Percentiles rank a stretch among this genome's conserved stretches.
These are phyloP conservation scores for Eolophus roseicapilla DNA, from an alignment of 2,113 vertebrate genomes.

Conservation along the genomic window DNA sequence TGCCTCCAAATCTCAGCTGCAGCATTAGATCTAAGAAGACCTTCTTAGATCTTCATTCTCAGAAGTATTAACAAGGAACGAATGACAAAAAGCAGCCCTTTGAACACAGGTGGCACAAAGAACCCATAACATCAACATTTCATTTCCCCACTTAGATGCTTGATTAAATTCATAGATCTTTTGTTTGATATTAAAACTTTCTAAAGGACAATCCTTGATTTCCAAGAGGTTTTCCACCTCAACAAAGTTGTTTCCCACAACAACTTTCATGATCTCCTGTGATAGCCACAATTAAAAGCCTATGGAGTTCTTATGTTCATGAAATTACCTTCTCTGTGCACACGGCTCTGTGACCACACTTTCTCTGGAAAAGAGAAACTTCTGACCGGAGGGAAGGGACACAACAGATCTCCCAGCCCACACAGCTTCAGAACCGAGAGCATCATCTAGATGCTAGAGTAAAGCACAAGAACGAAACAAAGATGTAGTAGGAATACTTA, in stretches of 20 bases:
- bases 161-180: background rate
- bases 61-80: background rate
- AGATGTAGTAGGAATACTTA: background rate
- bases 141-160: background rate
- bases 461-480: background rate
- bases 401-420: rapidly evolving
- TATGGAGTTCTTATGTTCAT: background rate
- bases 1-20: background rate
- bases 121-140: background rate
- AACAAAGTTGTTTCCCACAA: background rate
- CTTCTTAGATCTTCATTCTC: background rate
- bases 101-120: background rate
- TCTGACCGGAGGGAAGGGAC: background rate
- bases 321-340: background rate
- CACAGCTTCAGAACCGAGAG: background rate
- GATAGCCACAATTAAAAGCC: background rate
- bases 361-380: background rate
- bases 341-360: background rate
- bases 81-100: background rate
- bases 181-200: background rate
- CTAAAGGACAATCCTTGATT: background rate
- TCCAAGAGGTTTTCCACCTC: background rate
- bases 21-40: background rate
- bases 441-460: background rate
- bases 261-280: background rate